Evolutionary conservation across 2,888 invertebrate species (phyloP), one percentile per base, ranked within the genome.

Genomic region (Lasioglossum oenotherae): DNA sequence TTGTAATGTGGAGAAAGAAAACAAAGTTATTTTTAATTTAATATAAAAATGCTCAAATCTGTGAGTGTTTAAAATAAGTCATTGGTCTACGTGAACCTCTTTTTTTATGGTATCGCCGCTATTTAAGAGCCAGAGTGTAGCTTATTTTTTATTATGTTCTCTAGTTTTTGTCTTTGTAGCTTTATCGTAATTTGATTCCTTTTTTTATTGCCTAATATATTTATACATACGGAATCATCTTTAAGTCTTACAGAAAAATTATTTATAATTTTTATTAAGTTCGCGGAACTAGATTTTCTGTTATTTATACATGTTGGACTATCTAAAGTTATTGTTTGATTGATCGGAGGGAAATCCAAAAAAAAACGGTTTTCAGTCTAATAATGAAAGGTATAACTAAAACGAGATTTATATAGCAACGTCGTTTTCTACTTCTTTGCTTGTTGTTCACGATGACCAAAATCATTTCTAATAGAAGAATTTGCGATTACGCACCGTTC

Each of bases 291-390:
- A 87, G 67, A 4, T 81, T 57, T 78, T 86, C 38, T 75, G 38
- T 84, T 84, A 87, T 87, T 74, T 87, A 84, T 86, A 87, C 64
- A 87, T 86, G 75, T 87, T 83, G 77, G 67, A 81, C 49, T 78
- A 72, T 75, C 75, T 80, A 84, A 75, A 75, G 74, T 80, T 84
- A 81, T 83, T 49, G 23, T 77, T 88, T 80, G 41, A 74, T 60
- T 76, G 53, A 81, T 53, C 41, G 57, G 74, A 35, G 74, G 64
- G 31, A 73, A 73, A 19, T 31, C 60, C 12, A 77, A 44, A 35
- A 80, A 44, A 38, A 71, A 31, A 16, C 16, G n/a, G 14, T 64
- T 80, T 72, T 78, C 38, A 69, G 76, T 80, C 67, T 46, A 74
- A 77, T 71, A 80, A 71, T 31, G 57, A 74, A 69, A 80, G 74